A percentile compares a stretch with the other conserved stretches of the same genome.
These are phyloP conservation scores for Ahaetulla prasina DNA, from an alignment of 2,113 vertebrate species.

Conservation along the genomic window DNA sequence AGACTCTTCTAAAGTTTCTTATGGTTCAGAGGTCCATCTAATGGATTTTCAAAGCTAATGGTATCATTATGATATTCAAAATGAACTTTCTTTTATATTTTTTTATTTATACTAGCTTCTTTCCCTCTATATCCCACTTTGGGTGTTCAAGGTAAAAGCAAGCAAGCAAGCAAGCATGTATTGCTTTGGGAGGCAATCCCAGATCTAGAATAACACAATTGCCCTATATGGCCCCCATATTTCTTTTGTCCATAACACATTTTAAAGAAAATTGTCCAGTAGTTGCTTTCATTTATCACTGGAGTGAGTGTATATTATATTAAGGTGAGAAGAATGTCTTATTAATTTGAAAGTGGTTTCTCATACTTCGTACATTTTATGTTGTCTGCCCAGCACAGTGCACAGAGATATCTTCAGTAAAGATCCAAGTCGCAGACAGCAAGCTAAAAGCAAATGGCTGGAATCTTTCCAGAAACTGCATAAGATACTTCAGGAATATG, in stretches of 20 bases:
- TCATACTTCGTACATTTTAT: conserved; percentile 12
- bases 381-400: conserved; percentile 44
- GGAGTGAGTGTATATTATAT: neutral
- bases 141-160: neutral
- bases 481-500: conserved; percentile 50
- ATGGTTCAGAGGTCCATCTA: neutral
- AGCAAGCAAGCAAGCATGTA: neutral
- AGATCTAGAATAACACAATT: neutral
- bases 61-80: neutral
- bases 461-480: conserved; percentile 48
- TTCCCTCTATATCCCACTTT: neutral
- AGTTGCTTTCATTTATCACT: neutral
- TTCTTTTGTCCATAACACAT: neutral
- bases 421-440: conserved; percentile 48
- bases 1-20: neutral
- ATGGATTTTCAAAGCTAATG: neutral
- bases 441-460: conserved; percentile 60
- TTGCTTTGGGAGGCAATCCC: neutral
- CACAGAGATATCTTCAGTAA: conserved; percentile 60
- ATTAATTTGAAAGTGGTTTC: conserved; percentile 22
- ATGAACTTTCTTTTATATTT: neutral
- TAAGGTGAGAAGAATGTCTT: conserved; percentile 12
- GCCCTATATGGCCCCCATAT: neutral
- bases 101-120: neutral
- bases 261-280: neutral